Base-by-base conservation (phyloP, 2,113 vertebrate genomes). In the Australoheros scitulus region DNA sequence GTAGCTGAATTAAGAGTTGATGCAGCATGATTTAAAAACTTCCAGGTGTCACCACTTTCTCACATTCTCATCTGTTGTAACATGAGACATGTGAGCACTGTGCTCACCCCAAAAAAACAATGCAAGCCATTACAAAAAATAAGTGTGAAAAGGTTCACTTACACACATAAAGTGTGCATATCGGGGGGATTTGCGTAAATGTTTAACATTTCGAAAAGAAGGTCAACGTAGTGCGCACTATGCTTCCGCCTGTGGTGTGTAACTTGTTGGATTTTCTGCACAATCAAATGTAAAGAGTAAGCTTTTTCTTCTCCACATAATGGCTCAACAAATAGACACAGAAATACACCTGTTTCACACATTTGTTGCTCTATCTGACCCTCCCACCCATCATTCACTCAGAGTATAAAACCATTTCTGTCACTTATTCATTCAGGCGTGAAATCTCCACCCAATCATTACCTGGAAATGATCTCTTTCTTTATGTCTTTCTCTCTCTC, bases 401-500 rank as follows among this genome's bases (percentile, higher is more conserved):
- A 92, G 79, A 89, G 70, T 80, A 90, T 80, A 80, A 57, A 90
- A 76, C 29, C 77, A 77, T 79, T 84, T 90, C 88, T 90, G 90
- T 87, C 90, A 92, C 74, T 43, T 61, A 47, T 47, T 85, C 76
- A 89, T 89, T 91, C 77, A 78, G 75, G 79, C 32, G 7, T 90
- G 79, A 91, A 92, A 92, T 72, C 80, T 83, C 85, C 75, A 26
- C 88, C 88, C 80, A 86, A 63, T 90, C 70, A 80, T 76, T 91
- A 91, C 89, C 88, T 92, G 82, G 13, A 91, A 86, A 72, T 86
- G 47, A 72, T 72, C 26, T 72, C 68, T 68, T 43, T 81, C 56
- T 57, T 43, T 64, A 47, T 50, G 22, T 50, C 64, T 47, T 47
- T 26, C 64, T n/a, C n/a, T n/a, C n/a, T n/a, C n/a, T n/a, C n/a